These are phyloP conservation scores for Eleginops maclovinus DNA, from an alignment of 2,113 vertebrate genomes.

Conservation along the genomic window DNA sequence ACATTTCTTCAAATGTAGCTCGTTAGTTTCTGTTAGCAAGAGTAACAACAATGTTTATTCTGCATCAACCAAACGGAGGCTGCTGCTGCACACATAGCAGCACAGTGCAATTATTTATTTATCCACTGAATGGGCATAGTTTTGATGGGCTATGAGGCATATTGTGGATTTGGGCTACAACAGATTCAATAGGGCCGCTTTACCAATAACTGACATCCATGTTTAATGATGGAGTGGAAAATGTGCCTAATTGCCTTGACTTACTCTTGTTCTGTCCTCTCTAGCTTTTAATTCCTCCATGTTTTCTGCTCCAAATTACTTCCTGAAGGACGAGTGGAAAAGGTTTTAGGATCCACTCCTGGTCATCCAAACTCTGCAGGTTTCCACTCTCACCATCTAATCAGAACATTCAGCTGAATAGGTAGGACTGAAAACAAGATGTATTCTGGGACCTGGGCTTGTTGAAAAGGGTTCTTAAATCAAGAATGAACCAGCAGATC, in stretches of 20 bases:
- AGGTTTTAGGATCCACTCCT: conserved; percentile 28
- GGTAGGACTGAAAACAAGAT: conserved; percentile 35
- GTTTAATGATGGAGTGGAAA: conserved; percentile 65
- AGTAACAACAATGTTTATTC: not conserved
- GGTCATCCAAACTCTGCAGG: conserved; percentile 36
- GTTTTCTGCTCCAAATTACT: conserved; percentile 57
- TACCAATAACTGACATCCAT: conserved; percentile 57
- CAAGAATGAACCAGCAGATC: not conserved
- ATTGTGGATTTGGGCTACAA: conserved; percentile 18
- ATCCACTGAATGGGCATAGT: not conserved
- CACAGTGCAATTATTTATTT: not conserved
- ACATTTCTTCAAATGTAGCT: too few species aligned
- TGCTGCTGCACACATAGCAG: not conserved
- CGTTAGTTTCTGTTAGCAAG: too few species aligned
- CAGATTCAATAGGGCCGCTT: conserved; percentile 2
- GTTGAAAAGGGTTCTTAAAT: conserved; percentile 37
- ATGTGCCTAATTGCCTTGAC: conserved; percentile 54
- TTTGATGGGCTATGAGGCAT: not conserved
- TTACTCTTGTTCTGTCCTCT: conserved; percentile 43
- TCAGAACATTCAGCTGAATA: conserved; percentile 43
- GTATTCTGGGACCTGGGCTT: not conserved
- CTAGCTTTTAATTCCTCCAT: conserved; percentile 23
- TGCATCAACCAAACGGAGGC: not conserved
- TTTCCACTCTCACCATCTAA: conserved; percentile 33
- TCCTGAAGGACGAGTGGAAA: conserved; percentile 38